Evolutionary conservation across 2,113 vertebrate genomes (phyloP).

Genomic region (Centropristis striata): DNA sequence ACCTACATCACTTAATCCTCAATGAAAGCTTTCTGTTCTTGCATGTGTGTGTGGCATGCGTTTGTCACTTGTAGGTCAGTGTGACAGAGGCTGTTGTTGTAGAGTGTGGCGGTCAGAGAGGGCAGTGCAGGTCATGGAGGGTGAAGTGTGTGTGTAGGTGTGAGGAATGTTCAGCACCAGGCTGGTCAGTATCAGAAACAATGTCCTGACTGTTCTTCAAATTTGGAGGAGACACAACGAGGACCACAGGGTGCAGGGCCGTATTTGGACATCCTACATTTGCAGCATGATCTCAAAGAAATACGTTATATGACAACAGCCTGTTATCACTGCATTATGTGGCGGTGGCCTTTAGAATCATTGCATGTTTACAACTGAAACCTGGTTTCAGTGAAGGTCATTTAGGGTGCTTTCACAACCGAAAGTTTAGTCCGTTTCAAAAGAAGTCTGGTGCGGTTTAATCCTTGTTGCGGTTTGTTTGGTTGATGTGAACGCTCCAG

Average conservation of each 20-base stretch:
- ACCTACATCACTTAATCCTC: conserved; percentile 34
- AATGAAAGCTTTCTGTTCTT: conserved; percentile 25
- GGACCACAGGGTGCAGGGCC: neutral
- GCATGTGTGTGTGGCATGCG: neutral
- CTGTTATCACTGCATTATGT: too few species aligned
- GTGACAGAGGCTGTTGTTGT: conserved; percentile 52
- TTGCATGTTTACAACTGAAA: too few species aligned
- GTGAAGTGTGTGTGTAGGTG: conserved; percentile 39
- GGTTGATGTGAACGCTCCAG: too few species aligned
- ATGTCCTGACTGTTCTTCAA: conserved; percentile 30
- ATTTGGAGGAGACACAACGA: neutral
- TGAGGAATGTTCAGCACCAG: conserved; percentile 50
- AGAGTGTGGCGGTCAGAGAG: conserved; percentile 11
- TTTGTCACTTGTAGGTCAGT: conserved; percentile 35
- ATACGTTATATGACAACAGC: too few species aligned
- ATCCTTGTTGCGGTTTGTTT: too few species aligned
- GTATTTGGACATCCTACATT: conserved; percentile 3
- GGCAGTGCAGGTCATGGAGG: conserved; percentile 33
- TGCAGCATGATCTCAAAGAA: too few species aligned
- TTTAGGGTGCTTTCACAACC: too few species aligned
- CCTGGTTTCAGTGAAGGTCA: too few species aligned
- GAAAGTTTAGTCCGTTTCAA: too few species aligned
- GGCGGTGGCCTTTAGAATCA: too few species aligned
- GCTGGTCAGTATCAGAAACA: conserved; percentile 45
- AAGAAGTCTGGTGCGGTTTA: too few species aligned